These are phyloP conservation scores for Nymphicus hollandicus DNA, from an alignment of 2,113 vertebrate genomes.

Conservation along the genomic window DNA sequence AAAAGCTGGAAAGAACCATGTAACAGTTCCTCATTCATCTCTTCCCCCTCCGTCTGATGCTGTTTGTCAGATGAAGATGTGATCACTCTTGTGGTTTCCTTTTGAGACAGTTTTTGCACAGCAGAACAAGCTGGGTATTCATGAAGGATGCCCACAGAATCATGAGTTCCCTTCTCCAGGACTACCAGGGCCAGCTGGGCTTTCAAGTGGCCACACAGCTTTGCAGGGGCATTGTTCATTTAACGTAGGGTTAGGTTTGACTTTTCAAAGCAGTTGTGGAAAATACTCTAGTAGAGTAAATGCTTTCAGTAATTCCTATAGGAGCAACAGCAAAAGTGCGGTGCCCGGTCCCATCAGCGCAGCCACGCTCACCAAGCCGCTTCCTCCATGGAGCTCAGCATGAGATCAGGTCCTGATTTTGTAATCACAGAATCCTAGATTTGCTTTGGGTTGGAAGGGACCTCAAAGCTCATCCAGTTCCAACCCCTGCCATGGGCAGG, in stretches of 20 bases:
- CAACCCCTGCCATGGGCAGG: neutral
- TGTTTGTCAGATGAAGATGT: slow-evolving; percentile 52
- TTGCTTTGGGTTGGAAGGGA: neutral
- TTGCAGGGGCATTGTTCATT: neutral
- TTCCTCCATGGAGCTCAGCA: neutral
- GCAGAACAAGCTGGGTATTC: neutral
- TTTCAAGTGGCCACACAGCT: neutral
- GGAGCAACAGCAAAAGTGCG: fast-evolving
- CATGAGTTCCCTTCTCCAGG: neutral
- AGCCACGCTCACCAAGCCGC: neutral
- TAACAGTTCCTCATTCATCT: slow-evolving; percentile 58
- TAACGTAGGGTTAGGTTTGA: neutral
- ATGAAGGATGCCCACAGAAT: neutral
- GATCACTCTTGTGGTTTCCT: slow-evolving; percentile 35
- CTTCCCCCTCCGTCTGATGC: neutral
- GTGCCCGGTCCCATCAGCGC: fast-evolving
- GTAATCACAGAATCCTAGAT: neutral
- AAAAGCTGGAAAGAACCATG: slow-evolving; percentile 53
- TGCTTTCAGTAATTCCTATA: neutral
- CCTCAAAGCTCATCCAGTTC: neutral
- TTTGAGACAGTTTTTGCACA: neutral
- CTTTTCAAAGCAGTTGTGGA: neutral
- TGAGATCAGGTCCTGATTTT: neutral
- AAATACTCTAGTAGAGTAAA: neutral
- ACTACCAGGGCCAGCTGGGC: neutral